Evolutionary conservation across 92 coral and sea anemone species (phyloP).

Genomic region (Phenganax subtilis): DNA sequence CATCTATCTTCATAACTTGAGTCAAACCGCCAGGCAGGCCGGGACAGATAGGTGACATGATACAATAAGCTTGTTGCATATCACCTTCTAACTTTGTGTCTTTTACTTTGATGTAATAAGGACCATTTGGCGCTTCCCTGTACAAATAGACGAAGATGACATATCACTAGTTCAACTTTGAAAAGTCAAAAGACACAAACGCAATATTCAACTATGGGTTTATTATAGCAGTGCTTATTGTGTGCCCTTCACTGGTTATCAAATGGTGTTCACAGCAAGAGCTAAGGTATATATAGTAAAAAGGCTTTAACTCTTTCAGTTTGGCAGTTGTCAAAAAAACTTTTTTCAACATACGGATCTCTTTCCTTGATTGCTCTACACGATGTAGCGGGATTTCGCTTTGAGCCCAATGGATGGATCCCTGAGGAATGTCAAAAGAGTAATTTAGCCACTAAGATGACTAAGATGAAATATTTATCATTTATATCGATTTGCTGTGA

Average conservation of each 20-base stretch:
- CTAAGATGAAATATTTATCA: neutral
- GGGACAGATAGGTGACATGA: slow-evolving; percentile 7
- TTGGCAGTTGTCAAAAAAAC: neutral
- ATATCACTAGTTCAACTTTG: neutral
- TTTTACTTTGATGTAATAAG: slow-evolving; percentile 11
- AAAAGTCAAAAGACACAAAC: too few species aligned
- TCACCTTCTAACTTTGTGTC: slow-evolving; percentile 13
- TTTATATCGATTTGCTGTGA: neutral
- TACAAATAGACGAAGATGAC: neutral
- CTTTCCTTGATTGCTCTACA: slow-evolving; percentile 29
- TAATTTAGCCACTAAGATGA: neutral
- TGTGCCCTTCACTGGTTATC: too few species aligned
- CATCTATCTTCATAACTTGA: slow-evolving; percentile 36
- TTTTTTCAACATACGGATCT: neutral
- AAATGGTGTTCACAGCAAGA: too few species aligned
- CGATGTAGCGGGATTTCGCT: slow-evolving; percentile 30
- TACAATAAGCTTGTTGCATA: slow-evolving; percentile 10
- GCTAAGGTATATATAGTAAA: too few species aligned
- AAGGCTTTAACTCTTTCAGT: neutral
- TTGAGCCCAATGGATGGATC: slow-evolving; percentile 26
- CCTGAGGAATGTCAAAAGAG: neutral
- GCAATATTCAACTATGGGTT: neutral
- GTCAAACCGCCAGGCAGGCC: slow-evolving; percentile 15
- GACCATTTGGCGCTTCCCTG: slow-evolving; percentile 17
- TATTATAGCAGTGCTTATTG: neutral